These are phyloP conservation scores for Sandelia bainsii DNA, from an alignment of 2,797 vertebrate species.

Conservation along the genomic window DNA sequence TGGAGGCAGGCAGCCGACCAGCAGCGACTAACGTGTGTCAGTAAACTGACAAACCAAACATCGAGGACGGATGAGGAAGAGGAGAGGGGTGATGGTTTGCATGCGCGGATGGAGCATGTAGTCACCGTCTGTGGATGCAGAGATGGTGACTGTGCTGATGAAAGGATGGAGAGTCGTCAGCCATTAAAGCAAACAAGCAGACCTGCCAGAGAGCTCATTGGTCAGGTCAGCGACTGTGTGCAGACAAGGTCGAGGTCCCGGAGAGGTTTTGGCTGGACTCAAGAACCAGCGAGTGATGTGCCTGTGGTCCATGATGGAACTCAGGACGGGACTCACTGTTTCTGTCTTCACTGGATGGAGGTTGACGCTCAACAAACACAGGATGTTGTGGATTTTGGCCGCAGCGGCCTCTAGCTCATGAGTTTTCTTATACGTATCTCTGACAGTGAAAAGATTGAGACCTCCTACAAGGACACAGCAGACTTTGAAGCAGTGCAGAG, in stretches of 20 bases:
- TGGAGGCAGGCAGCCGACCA: conserved; percentile 17
- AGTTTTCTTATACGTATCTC: conserved; percentile 21
- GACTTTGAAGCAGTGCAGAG: conserved; percentile 3
- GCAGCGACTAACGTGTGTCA: conserved; percentile 57
- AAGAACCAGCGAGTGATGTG: conserved; percentile 70
- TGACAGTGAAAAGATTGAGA: conserved; percentile 26
- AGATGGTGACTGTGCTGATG: conserved; percentile 53
- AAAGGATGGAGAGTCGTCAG: conserved; percentile 58
- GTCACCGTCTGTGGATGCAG: conserved; percentile 78
- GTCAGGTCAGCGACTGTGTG: conserved; percentile 32
- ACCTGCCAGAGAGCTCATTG: conserved; percentile 43
- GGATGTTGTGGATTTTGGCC: conserved; percentile 71
- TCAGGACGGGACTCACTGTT: conserved; percentile 39
- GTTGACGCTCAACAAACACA: conserved; percentile 34
- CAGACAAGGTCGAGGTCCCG: conserved; percentile 31
- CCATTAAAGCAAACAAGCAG: conserved; percentile 61
- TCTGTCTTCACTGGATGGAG: conserved; percentile 33
- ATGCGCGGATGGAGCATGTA: conserved; percentile 54
- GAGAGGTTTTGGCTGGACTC: conserved; percentile 60
- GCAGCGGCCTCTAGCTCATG: conserved; percentile 23
- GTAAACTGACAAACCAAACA: conserved; percentile 30
- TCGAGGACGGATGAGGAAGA: conserved; percentile 27
- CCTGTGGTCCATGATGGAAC: conserved; percentile 53
- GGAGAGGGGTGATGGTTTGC: conserved; percentile 23
- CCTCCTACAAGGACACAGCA: conserved; percentile 34